These are phyloP conservation scores for Hypomecis punctinalis DNA, from an alignment of 2,888 invertebrate species.

Conservation along the genomic window DNA sequence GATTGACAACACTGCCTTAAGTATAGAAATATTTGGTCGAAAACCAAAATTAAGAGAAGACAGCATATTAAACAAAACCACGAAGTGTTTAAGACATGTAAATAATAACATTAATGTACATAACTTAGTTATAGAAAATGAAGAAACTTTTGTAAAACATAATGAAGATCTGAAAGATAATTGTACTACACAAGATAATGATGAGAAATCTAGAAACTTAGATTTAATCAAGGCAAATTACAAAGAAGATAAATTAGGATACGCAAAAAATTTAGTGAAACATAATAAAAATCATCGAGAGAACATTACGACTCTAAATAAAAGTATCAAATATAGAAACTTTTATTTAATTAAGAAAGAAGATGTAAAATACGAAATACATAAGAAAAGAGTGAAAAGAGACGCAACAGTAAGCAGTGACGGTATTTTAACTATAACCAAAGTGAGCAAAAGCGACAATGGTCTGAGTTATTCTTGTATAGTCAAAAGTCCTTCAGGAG, in stretches of 20 bases:
- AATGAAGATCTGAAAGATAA: neutral
- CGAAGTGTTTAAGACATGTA: neutral
- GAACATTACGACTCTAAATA: slow-evolving; percentile 1
- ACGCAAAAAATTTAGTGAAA: neutral
- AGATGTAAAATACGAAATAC: neutral
- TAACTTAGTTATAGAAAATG: slow-evolving; percentile 1
- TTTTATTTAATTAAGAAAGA: neutral
- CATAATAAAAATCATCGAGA: neutral
- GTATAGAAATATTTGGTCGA: slow-evolving; percentile 77
- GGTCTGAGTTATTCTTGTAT: slow-evolving; percentile 92
- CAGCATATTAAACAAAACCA: neutral
- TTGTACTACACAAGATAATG: neutral
- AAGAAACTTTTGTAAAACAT: neutral
- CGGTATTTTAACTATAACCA: slow-evolving; percentile 86
- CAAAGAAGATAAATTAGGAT: neutral
- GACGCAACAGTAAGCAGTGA: slow-evolving; percentile 65
- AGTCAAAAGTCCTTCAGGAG: slow-evolving; percentile 90
- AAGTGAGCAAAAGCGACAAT: slow-evolving; percentile 87
- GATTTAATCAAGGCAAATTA: neutral
- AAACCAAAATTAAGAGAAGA: slow-evolving; percentile 79
- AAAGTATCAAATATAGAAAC: neutral
- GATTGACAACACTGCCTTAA: slow-evolving; percentile 60
- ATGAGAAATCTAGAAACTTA: neutral
- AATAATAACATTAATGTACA: neutral
- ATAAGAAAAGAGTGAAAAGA: slow-evolving; percentile 48